phyloP scores from a whole-genome alignment of 2,113 vertebrate genomes.

The Ctenodactylus gundi region DNA sequence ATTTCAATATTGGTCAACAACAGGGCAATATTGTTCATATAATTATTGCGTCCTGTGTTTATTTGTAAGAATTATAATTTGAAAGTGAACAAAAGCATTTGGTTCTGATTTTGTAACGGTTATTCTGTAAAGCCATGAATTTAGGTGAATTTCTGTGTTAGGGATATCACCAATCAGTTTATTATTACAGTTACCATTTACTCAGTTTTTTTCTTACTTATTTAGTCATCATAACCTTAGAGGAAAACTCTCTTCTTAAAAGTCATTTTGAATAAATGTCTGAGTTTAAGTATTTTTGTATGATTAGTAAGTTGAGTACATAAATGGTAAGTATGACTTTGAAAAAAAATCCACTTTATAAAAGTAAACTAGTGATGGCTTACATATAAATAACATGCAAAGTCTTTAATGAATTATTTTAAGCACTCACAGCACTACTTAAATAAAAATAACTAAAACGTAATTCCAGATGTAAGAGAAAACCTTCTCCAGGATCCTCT shows the following conservation, averaged over 20 bases:
- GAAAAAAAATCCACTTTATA: slow-evolving; percentile 15
- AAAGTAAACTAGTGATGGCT: not conserved
- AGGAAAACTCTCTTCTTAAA: not conserved
- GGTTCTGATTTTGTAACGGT: not conserved
- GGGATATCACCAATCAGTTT: not conserved
- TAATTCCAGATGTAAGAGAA: slow-evolving; percentile 43
- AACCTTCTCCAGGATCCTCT: slow-evolving; percentile 46
- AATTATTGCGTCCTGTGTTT: not conserved
- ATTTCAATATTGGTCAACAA: not conserved
- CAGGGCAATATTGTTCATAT: not conserved
- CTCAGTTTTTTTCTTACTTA: not conserved
- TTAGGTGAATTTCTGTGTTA: not conserved
- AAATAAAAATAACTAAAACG: slow-evolving; percentile 26
- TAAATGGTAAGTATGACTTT: not conserved
- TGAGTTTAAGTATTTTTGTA: not conserved
- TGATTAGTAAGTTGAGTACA: not conserved
- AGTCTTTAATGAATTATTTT: slow-evolving; percentile 26
- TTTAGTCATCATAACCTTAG: not conserved
- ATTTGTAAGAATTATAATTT: not conserved
- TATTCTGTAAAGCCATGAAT: not conserved
- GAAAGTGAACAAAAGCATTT: not conserved
- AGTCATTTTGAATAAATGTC: not conserved
- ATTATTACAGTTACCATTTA: not conserved
- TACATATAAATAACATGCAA: slow-evolving; percentile 16
- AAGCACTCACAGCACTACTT: not conserved